A percentile compares a stretch with the other conserved stretches of the same genome.
Evolutionary conservation across 2,888 invertebrate species (phyloP).

Genomic region (Cistogaster globosa): DNA sequence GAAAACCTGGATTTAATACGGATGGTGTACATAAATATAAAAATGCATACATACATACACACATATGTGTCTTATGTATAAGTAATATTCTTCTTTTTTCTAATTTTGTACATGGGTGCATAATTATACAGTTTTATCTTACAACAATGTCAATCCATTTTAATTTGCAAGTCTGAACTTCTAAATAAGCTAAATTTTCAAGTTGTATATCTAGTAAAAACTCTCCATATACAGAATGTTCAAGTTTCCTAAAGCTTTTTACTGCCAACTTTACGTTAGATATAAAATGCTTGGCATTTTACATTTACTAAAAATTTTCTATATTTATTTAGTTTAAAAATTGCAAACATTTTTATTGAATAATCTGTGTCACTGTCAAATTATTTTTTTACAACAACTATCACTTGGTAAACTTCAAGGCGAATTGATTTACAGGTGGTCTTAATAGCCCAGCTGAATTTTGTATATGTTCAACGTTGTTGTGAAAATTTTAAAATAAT

Average conservation of each 20-base stretch:
- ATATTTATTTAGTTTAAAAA: not conserved
- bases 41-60: too few species aligned
- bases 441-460: too few species aligned
- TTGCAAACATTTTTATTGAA: not conserved
- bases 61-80: too few species aligned
- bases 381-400: too few species aligned
- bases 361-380: not conserved
- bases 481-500: too few species aligned
- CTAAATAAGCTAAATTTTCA: conserved; percentile 11
- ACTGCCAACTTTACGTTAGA: conserved; percentile 11
- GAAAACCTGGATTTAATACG: conserved; percentile 46
- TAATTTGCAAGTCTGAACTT: too few species aligned
- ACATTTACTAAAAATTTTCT: too few species aligned
- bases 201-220: conserved; percentile 29
- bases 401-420: too few species aligned
- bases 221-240: conserved; percentile 39
- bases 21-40: not conserved
- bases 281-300: conserved; percentile 3
- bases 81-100: not conserved
- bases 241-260: conserved; percentile 33
- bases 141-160: not conserved
- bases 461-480: too few species aligned
- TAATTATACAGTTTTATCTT: not conserved
- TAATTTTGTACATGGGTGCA: not conserved
- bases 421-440: too few species aligned